Percentiles rank a stretch among this genome's conserved stretches.
These are phyloP conservation scores for Choloepus hoffmanni DNA, from an alignment of 2,113 vertebrate species.

Conservation along the genomic window DNA sequence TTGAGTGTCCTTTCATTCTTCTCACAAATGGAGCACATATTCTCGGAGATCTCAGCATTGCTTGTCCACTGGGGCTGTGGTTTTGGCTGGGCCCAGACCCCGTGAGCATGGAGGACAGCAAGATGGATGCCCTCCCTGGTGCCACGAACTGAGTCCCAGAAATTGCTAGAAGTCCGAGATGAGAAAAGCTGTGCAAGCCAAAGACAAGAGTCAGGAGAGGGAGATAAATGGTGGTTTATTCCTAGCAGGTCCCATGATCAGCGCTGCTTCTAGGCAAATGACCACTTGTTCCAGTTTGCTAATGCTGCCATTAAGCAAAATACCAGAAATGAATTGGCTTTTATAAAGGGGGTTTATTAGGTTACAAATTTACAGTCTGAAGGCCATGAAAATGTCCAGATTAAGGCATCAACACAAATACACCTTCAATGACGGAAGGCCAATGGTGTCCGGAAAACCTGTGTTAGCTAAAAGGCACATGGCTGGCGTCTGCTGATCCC, in stretches of 20 bases:
- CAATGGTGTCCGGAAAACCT: no score
- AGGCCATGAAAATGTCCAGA: no score
- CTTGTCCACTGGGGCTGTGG: not conserved
- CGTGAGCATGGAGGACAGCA: not conserved
- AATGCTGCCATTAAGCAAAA: no score
- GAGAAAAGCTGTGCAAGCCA: not conserved
- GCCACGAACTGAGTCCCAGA: not conserved
- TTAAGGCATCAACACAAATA: no score
- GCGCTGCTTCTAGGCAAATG: not conserved
- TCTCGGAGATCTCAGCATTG: not conserved
- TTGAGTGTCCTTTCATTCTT: not conserved
- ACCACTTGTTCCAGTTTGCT: no score
- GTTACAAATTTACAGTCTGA: no score
- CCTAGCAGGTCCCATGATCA: not conserved
- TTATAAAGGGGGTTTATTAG: no score
- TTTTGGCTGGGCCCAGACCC: not conserved
- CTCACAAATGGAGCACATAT: rapidly evolving
- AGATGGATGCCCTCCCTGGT: not conserved
- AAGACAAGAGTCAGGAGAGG: not conserved
- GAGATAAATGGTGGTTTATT: not conserved
- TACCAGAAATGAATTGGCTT: no score
- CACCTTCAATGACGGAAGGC: no score
- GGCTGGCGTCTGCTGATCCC: no score
- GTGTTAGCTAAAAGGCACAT: no score
- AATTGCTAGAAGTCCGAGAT: not conserved